phyloP scores from a whole-genome alignment of 1,140 invertebrate genomes.

The Trichoplusia ni region DNA sequence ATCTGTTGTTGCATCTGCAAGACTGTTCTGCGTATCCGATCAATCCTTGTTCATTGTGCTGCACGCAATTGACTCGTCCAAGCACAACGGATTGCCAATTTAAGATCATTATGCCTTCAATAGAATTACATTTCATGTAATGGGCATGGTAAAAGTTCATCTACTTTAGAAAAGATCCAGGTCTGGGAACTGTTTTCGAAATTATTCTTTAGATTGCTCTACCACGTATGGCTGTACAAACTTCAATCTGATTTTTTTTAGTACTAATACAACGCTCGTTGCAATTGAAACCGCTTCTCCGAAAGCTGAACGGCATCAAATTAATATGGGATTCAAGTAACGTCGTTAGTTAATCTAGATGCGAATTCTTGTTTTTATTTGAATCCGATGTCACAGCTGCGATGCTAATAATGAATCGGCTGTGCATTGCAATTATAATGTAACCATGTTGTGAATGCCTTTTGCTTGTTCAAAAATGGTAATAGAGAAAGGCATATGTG shows the following conservation, averaged over 20 bases:
- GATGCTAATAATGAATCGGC: constrained; percentile 53
- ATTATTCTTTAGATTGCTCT: too few species aligned
- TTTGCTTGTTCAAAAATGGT: constrained; percentile 44
- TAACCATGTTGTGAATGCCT: constrained; percentile 46
- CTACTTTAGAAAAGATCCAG: too few species aligned
- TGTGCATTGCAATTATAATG: constrained; percentile 53
- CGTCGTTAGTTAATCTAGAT: constrained; percentile 35
- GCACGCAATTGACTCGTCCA: constrained; percentile 46
- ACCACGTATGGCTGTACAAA: too few species aligned
- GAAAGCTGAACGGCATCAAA: constrained; percentile 6
- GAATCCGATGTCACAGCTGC: constrained; percentile 52
- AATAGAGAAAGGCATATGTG: constrained; percentile 48
- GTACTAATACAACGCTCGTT: too few species aligned
- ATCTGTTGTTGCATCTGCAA: constrained; percentile 42
- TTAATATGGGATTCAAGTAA: constrained; percentile 9
- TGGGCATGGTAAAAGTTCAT: constrained; percentile 16
- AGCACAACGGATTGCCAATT: constrained; percentile 51
- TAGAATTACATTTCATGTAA: constrained; percentile 37
- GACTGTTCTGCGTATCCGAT: constrained; percentile 38
- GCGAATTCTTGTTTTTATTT: constrained; percentile 53
- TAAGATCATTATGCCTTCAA: constrained; percentile 38
- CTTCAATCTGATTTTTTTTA: too few species aligned
- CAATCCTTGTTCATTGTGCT: constrained; percentile 38
- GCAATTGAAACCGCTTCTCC: background rate
- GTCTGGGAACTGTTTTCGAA: too few species aligned